These are phyloP conservation scores for Dinothrombium tinctorium DNA, from an alignment of 1,140 invertebrate species.

Conservation along the genomic window DNA sequence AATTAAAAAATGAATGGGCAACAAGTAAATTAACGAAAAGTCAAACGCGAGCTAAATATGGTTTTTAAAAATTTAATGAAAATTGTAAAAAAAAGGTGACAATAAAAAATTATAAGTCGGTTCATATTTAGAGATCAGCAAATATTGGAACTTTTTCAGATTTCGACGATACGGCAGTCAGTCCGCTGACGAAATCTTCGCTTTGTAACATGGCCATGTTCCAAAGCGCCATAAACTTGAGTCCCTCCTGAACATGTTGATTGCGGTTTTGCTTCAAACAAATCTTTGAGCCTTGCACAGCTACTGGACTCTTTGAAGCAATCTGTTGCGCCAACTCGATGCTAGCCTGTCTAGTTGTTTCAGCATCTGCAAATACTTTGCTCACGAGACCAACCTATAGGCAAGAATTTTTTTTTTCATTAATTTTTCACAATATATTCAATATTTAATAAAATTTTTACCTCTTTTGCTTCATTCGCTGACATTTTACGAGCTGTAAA, in stretches of 20 bases:
- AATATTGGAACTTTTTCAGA: not conserved
- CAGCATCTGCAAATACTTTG: constrained; percentile 41
- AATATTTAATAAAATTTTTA: constrained; percentile 13
- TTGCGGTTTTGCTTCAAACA: constrained; percentile 64
- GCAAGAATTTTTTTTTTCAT: constrained; percentile 1
- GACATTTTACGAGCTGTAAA: constrained; percentile 60
- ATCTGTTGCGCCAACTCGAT: constrained; percentile 49
- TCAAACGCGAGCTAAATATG: constrained; percentile 40
- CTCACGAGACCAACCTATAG: constrained; percentile 47
- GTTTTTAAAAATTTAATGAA: constrained; percentile 25
- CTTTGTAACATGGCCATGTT: constrained; percentile 56
- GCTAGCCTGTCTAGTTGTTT: constrained; percentile 42
- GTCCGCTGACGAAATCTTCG: too few relatives aligned
- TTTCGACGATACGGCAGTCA: too few relatives aligned
- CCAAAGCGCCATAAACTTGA: constrained; percentile 47
- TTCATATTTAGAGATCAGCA: constrained; percentile 1
- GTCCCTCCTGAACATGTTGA: constrained; percentile 53
- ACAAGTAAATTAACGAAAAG: constrained; percentile 52
- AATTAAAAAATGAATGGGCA: constrained; percentile 80
- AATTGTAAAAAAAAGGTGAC: too few relatives aligned
- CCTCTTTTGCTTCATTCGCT: constrained; percentile 45
- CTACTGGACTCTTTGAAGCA: constrained; percentile 74
- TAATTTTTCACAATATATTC: constrained; percentile 21
- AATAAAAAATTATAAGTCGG: not conserved
- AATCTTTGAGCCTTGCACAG: constrained; percentile 57